These are phyloP conservation scores for Amazona vittata DNA, from an alignment of 2,113 vertebrate genomes.

Conservation along the genomic window DNA sequence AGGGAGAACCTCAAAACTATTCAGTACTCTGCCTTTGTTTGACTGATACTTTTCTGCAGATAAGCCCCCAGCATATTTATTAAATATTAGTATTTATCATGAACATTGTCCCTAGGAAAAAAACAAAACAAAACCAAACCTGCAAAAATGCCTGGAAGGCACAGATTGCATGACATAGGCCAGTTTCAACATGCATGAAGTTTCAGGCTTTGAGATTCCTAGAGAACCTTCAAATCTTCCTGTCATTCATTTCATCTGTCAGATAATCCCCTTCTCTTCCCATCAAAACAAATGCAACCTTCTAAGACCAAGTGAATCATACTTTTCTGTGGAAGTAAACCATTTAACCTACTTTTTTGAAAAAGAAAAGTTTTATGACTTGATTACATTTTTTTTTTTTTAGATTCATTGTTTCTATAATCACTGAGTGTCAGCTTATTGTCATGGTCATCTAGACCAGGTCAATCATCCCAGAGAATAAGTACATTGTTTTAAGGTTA, in stretches of 20 bases:
- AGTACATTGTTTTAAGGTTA: not conserved
- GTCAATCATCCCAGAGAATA: not conserved
- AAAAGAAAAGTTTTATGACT: not conserved
- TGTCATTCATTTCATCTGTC: not conserved
- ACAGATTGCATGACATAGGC: not conserved
- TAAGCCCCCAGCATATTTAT: not conserved
- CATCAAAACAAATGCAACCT: not conserved
- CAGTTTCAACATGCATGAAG: not conserved
- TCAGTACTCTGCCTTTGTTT: not conserved
- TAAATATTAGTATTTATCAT: not conserved
- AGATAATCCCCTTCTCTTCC: not conserved
- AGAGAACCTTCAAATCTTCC: not conserved
- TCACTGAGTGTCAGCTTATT: not conserved
- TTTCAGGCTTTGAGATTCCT: not conserved
- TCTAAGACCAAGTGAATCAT: not conserved
- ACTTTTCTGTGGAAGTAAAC: not conserved
- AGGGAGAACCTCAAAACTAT: not conserved
- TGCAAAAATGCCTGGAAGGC: not conserved
- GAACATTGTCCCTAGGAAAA: not conserved
- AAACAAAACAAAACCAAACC: not conserved
- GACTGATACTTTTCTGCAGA: not conserved
- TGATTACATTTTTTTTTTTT: not conserved
- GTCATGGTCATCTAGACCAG: not conserved
- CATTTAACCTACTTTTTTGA: not conserved
- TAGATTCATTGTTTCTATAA: not conserved